Conservation (phyloP, 2,888 invertebrate genomes). For the Calliphora vomitoria region DNA sequence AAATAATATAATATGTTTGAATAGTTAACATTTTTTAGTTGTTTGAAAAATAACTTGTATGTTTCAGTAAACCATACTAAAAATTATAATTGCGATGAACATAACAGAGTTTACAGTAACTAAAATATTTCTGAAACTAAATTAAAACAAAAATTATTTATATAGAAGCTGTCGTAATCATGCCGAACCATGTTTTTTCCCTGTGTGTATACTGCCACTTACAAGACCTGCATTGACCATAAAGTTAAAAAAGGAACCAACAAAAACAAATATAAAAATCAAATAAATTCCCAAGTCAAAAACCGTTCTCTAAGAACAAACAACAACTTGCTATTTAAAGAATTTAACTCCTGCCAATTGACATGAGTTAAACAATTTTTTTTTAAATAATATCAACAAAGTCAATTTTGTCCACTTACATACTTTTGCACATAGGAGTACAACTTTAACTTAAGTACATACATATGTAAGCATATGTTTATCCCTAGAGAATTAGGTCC, state of each 20-base stretch:
- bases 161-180: no score
- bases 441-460: not conserved
- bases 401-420: conserved; percentile 3
- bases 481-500: conserved; percentile 24
- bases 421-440: not conserved
- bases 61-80: no score
- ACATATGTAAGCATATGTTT: not conserved
- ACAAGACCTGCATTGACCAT: not conserved
- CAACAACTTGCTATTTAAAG: conserved; percentile 11
- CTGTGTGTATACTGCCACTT: no score
- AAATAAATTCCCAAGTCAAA: conserved; percentile 7
- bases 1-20: no score
- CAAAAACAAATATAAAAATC: not conserved
- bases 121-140: no score
- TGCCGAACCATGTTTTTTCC: no score
- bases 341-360: conserved; percentile 37
- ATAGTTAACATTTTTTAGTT: no score
- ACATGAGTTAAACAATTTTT: conserved; percentile 17
- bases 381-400: conserved; percentile 32
- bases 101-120: no score
- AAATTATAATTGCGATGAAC: no score
- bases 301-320: not conserved
- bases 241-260: not conserved
- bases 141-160: no score
- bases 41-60: no score